phyloP scores from a whole-genome alignment of 1,140 invertebrate species.

The Anadara kagoshimensis region DNA sequence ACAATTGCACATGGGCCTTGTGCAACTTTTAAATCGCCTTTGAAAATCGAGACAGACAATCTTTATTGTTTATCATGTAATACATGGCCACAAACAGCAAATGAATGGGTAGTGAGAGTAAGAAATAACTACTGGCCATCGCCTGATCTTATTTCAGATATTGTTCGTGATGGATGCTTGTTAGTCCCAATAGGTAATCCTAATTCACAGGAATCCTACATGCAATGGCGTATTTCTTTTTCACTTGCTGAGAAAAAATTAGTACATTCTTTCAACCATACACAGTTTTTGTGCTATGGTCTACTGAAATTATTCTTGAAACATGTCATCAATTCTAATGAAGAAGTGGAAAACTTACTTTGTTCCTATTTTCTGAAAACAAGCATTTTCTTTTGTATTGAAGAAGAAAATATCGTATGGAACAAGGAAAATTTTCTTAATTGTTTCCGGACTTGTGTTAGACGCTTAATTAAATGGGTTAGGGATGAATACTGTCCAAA shows the following conservation, averaged over 20 bases:
- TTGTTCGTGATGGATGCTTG: constrained; percentile 25
- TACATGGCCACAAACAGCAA: constrained; percentile 14
- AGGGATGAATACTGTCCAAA: constrained; percentile 20
- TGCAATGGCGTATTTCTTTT: constrained; percentile 37
- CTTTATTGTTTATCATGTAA: constrained; percentile 12
- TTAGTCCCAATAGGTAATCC: constrained; percentile 24
- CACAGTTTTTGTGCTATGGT: constrained; percentile 26
- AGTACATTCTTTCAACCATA: constrained; percentile 22
- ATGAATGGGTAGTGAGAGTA: constrained; percentile 1
- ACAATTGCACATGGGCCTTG: constrained; percentile 16
- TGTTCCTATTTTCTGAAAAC: constrained; percentile 36
- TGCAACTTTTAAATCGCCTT: background rate
- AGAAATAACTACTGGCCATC: constrained; percentile 13
- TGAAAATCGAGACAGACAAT: background rate
- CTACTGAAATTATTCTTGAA: constrained; percentile 28
- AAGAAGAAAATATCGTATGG: constrained; percentile 7
- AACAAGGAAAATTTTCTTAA: constrained; percentile 3
- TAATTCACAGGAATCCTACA: background rate
- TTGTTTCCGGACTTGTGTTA: constrained; percentile 22
- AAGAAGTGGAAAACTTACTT: background rate
- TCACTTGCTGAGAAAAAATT: constrained; percentile 25
- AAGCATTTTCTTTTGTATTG: constrained; percentile 13
- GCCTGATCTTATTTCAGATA: background rate
- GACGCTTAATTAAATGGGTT: constrained; percentile 14
- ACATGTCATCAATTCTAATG: background rate